Base-by-base conservation (phyloP, 2,797 vertebrate genomes). In the Falco naumanni region DNA sequence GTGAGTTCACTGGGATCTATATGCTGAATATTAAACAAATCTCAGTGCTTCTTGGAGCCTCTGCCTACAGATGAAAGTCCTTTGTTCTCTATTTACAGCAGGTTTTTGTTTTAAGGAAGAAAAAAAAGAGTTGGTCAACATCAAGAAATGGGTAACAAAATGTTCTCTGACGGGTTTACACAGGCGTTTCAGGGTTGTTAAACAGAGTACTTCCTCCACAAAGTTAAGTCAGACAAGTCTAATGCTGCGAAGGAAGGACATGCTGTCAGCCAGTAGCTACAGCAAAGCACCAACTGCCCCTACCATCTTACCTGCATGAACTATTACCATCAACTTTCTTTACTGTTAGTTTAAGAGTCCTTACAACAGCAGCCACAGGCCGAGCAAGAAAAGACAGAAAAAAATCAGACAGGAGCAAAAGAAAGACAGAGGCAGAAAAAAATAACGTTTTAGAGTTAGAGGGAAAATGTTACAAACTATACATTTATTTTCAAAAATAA, bases 301-400 rank as follows among this genome's bases (percentile, higher is more conserved):
- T 97, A 92, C 97, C 95, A 97, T 97, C 98, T 99, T 99, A 99
- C 99, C 99, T 99, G 98, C 98, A 98, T 87, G 98, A 98, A 97
- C 98, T 98, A 97, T 98, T 99, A 97, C 98, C 98, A 98, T 99
- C 98, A 98, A 99, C 98, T 98, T 98, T 98, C 98, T 99, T 98
- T 98, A 99, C 98, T 97, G 98, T 98, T 98, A 99, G 98, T 98
- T 98, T 99, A 98, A 99, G 98, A 98, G 98, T 99, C 98, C 99
- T 99, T 97, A 97, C 39, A 97, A 96, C 95, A 97, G 98, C 70
- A 97, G 97, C 97, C 98, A 97, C 96, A 98, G 95, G 97, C 93
- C 95, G 69, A 97, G 97, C 97, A 98, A 98, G 98, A 98, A 97
- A 98, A 98, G 98, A 98, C 97, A 98, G 98, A 96, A 97, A 98